Evolutionary conservation across 2,797 vertebrate species (phyloP), one percentile per base, ranked within the genome.

Genomic region (Danio choprae): DNA sequence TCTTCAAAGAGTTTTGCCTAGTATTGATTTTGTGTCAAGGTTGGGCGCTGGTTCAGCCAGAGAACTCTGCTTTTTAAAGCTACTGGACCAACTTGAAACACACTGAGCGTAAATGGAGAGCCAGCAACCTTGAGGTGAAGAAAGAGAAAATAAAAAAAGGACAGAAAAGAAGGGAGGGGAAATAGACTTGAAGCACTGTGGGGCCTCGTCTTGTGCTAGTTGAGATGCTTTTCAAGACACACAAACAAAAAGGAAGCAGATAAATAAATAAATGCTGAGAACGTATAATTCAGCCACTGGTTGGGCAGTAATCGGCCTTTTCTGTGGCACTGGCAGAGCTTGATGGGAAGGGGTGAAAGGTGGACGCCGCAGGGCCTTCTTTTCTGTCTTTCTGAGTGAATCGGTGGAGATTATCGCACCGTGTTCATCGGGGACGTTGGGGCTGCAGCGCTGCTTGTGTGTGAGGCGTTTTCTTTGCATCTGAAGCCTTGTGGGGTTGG

Each of bases 1-100:
- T 94, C 93, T 94, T 95, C 93, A 95, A 94, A 94, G 93, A 94
- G 91, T 94, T 79, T 94, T 92, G 93, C 91, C 92, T 94, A 90
- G 90, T 94, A 95, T 95, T 94, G 94, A 95, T 95, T 95, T 94
- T 92, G 91, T 94, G 94, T 93, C 94, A 94, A 94, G 94, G 93
- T 93, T 93, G 92, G 91, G 90, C 88, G 90, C 93, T 93, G 92
- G 93, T 93, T 94, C 92, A 93, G 91, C 90, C 91, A 91, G 91
- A 93, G 92, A 92, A 91, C 89, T 91, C 83, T 72, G 93, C 90
- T 93, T 93, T 94, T 91, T 91, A 93, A 92, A 93, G 92, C 93
- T 92, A 92, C 93, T 92, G 90, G 91, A 91, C 91, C 89, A 90
- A 93, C 92, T 92, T 87, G 90, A 93, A 93, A 92, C 92, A 91